Evolutionary conservation across 2,888 invertebrate species (phyloP).

Genomic region (Lasioglossum calceatum): DNA sequence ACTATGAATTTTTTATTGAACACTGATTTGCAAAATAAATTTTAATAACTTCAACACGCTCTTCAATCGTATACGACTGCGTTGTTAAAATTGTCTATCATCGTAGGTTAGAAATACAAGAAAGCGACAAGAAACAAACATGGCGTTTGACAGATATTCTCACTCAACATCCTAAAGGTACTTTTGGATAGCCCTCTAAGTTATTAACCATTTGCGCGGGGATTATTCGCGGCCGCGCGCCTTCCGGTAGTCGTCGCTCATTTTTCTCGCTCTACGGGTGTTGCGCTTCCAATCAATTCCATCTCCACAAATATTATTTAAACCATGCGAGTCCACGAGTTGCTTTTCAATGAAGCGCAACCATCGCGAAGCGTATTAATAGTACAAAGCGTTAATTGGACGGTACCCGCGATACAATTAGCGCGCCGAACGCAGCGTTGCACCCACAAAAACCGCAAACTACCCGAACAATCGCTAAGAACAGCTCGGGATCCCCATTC

Average conservation of each 20-base stretch:
- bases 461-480: neutral
- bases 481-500: neutral
- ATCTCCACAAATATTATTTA: too few species aligned
- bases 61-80: too few species aligned
- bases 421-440: neutral
- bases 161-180: too few species aligned
- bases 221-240: too few species aligned
- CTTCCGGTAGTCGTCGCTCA: neutral
- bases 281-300: too few species aligned
- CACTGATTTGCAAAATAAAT: too few species aligned
- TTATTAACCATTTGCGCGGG: neutral
- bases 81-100: too few species aligned
- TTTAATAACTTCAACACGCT: too few species aligned
- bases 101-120: too few species aligned
- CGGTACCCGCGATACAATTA: neutral
- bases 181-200: neutral
- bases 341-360: neutral
- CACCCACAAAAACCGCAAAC: neutral
- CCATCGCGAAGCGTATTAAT: neutral
- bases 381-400: neutral
- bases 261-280: neutral
- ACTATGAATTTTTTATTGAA: too few species aligned
- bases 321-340: neutral
- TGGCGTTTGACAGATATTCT: too few species aligned
- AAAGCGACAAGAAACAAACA: too few species aligned